Conservation (phyloP, 2,797 vertebrate genomes). For the Pantherophis vulpinus region DNA sequence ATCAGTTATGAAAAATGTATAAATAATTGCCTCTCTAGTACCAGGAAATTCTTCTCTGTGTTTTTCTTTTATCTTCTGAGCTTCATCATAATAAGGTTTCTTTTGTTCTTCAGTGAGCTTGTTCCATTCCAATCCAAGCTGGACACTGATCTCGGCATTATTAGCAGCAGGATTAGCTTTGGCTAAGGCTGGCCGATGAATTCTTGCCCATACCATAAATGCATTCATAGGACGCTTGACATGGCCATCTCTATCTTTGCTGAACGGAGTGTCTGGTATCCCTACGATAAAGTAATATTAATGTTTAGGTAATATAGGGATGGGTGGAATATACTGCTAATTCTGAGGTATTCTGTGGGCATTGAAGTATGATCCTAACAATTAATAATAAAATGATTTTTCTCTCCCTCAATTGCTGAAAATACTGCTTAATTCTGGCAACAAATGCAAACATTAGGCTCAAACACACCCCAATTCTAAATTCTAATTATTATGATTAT, state of each 20-base stretch:
- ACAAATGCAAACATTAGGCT: slow-evolving; percentile 26
- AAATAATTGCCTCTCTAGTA: slow-evolving; percentile 56
- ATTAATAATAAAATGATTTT: neutral
- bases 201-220: slow-evolving; percentile 83
- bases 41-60: slow-evolving; percentile 83
- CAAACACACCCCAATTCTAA: slow-evolving; percentile 5
- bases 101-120: slow-evolving; percentile 83
- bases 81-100: slow-evolving; percentile 80
- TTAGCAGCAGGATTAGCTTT: slow-evolving; percentile 72
- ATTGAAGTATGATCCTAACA: neutral
- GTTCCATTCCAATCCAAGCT: slow-evolving; percentile 81
- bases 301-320: slow-evolving; percentile 12
- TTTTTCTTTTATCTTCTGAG: slow-evolving; percentile 76
- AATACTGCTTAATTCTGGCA: slow-evolving; percentile 3
- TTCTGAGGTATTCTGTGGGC: neutral
- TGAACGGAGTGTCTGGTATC: slow-evolving; percentile 71
- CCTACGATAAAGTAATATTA: slow-evolving; percentile 64
- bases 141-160: slow-evolving; percentile 73
- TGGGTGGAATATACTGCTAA: neutral
- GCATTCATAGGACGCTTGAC: slow-evolving; percentile 88
- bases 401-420: slow-evolving; percentile 8
- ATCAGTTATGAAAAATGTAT: neutral
- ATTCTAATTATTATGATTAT: neutral
- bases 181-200: slow-evolving; percentile 75
- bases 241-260: slow-evolving; percentile 72